Percentiles rank a stretch among this genome's conserved stretches.
Evolutionary conservation across 2,888 invertebrate species (phyloP).

Genomic region (Brachycybe producta): DNA sequence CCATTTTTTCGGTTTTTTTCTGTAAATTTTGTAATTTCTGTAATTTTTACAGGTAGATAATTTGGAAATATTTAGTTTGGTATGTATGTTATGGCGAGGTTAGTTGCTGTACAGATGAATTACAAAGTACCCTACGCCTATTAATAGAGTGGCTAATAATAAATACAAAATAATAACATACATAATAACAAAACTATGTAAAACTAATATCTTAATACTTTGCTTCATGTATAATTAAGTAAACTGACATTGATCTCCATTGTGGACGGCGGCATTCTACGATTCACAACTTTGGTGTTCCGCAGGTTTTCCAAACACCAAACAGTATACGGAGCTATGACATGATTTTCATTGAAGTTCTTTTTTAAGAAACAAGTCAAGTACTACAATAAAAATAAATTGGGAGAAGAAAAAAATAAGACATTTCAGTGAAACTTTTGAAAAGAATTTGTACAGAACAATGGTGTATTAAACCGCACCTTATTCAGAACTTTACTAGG

Average conservation of each 20-base stretch:
- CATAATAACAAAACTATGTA: background rate
- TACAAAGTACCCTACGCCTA: too few species aligned
- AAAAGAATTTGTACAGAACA: background rate
- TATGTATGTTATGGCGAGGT: too few species aligned
- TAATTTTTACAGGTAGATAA: too few species aligned
- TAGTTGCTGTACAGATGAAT: background rate
- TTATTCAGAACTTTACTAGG: conserved; percentile 70
- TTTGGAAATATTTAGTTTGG: too few species aligned
- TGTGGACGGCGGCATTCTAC: conserved; percentile 75
- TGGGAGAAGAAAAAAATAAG: background rate
- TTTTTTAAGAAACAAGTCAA: conserved; percentile 61
- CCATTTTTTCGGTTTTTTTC: too few species aligned
- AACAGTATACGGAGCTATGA: conserved; percentile 70
- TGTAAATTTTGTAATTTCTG: too few species aligned
- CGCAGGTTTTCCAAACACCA: conserved; percentile 90
- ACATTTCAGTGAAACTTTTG: conserved; percentile 1
- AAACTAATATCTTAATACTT: too few species aligned
- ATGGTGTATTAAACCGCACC: conserved; percentile 27
- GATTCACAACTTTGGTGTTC: conserved; percentile 64
- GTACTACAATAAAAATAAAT: conserved; percentile 40
- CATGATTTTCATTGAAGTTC: conserved; percentile 50
- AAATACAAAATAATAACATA: background rate
- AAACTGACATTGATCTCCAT: conserved; percentile 80
- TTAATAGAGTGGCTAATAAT: too few species aligned
- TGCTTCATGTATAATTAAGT: too few species aligned